A percentile compares a stretch with the other conserved stretches of the same genome.
Conservation (phyloP, 2,797 vertebrate species). For the Mareca penelope region DNA sequence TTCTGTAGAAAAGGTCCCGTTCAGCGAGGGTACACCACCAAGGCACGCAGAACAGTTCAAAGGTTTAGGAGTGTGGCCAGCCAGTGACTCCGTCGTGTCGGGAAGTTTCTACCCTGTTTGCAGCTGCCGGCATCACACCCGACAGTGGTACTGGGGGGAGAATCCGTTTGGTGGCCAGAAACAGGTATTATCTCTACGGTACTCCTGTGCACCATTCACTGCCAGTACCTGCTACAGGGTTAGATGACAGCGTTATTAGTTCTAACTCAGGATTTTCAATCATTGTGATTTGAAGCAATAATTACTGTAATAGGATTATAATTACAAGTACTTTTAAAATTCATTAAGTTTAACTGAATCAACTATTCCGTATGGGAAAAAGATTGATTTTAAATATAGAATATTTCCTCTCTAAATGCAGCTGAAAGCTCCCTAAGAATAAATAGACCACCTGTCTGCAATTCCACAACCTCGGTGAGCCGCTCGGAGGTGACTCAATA, state of each 20-base stretch:
- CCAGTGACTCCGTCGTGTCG: rapidly evolving
- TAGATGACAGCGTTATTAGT: not conserved
- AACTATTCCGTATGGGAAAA: not conserved
- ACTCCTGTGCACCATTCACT: not conserved
- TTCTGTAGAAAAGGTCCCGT: conserved; percentile 4
- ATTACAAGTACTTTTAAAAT: conserved; percentile 27
- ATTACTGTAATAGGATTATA: conserved; percentile 25
- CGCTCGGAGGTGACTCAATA: not conserved
- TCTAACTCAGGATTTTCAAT: not conserved
- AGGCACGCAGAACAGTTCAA: not conserved
- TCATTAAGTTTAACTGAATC: conserved; percentile 22
- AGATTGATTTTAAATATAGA: conserved; percentile 7
- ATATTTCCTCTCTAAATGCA: not conserved
- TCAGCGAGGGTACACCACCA: not conserved
- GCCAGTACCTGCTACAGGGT: not conserved
- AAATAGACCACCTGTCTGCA: not conserved
- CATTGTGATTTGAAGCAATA: conserved; percentile 7
- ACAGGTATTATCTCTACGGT: not conserved
- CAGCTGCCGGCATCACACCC: not conserved
- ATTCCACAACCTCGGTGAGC: not conserved
- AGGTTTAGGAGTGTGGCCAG: not conserved
- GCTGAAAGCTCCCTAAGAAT: not conserved
- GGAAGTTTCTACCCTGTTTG: not conserved
- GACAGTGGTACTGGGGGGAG: not conserved
- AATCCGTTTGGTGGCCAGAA: not conserved